Conservation (phyloP, 2,113 vertebrate species). For the Mobula hypostoma region DNA sequence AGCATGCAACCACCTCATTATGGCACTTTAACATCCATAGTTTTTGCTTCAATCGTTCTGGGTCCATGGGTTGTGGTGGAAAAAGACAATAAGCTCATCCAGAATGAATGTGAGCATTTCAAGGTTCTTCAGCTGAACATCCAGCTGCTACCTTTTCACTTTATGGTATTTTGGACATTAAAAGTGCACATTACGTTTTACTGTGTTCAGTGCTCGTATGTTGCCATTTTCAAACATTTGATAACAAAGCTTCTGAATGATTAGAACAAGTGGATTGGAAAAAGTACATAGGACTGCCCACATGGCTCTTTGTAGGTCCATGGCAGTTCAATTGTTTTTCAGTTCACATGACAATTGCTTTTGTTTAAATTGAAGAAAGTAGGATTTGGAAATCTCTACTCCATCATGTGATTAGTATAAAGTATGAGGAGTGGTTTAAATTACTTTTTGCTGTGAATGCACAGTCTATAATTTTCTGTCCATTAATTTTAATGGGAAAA, state of each 20-base stretch:
- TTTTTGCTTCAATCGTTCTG: too few relatives aligned
- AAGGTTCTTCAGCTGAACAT: background rate
- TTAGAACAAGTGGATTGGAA: background rate
- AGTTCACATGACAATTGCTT: background rate
- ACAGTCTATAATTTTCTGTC: background rate
- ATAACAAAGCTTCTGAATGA: background rate
- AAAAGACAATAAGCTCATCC: background rate
- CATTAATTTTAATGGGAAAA: slow-evolving; percentile 6
- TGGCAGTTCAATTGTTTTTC: background rate
- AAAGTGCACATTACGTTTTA: background rate
- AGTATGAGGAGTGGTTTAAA: background rate
- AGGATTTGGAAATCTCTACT: background rate
- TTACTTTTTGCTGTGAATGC: background rate
- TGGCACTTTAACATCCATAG: too few relatives aligned
- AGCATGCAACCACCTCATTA: background rate
- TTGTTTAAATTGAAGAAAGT: background rate
- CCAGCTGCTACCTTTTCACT: background rate
- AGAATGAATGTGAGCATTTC: background rate
- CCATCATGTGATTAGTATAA: background rate
- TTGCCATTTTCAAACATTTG: background rate
- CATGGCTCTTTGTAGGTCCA: background rate
- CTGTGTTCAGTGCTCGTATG: background rate
- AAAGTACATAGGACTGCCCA: background rate
- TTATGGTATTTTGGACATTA: background rate
- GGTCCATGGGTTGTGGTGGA: background rate